Percentiles rank a stretch among this genome's conserved stretches.
Conservation (phyloP, 2,113 vertebrate genomes). For the Piaya cayana region DNA sequence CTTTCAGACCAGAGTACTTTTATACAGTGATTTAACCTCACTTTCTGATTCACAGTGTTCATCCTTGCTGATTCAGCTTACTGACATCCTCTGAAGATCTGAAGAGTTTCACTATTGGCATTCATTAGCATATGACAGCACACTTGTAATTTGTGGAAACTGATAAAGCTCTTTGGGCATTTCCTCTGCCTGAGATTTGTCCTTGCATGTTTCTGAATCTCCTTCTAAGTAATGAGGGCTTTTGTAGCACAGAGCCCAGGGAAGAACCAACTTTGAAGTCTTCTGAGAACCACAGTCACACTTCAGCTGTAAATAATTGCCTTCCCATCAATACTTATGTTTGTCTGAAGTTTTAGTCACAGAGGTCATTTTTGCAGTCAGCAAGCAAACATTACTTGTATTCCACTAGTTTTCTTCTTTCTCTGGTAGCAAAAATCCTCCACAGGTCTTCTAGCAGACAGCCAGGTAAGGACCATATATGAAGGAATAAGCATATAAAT, state of each 20-base stretch:
- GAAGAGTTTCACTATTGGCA: neutral
- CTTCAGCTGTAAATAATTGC: constrained; percentile 3
- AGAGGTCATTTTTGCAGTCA: neutral
- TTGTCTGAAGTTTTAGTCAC: neutral
- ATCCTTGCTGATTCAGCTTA: neutral
- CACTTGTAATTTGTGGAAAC: neutral
- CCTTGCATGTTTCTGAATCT: neutral
- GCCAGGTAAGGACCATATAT: accelerated
- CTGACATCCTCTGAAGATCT: neutral
- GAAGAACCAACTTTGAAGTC: constrained; percentile 13
- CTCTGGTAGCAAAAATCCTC: neutral
- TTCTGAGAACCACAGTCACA: neutral
- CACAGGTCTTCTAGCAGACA: neutral
- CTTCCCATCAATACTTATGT: neutral
- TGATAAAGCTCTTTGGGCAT: neutral
- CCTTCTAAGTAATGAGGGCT: neutral
- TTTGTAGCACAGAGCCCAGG: neutral
- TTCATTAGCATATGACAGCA: neutral
- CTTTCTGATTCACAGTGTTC: neutral
- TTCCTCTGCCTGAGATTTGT: neutral
- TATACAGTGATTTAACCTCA: neutral
- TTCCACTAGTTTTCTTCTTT: neutral
- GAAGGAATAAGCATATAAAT: neutral
- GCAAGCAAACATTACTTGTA: neutral
- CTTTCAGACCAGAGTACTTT: neutral